A percentile compares a stretch with the other conserved stretches of the same genome.
These are phyloP conservation scores for Myzus persicae DNA, from an alignment of 1,140 invertebrate species.

Conservation along the genomic window DNA sequence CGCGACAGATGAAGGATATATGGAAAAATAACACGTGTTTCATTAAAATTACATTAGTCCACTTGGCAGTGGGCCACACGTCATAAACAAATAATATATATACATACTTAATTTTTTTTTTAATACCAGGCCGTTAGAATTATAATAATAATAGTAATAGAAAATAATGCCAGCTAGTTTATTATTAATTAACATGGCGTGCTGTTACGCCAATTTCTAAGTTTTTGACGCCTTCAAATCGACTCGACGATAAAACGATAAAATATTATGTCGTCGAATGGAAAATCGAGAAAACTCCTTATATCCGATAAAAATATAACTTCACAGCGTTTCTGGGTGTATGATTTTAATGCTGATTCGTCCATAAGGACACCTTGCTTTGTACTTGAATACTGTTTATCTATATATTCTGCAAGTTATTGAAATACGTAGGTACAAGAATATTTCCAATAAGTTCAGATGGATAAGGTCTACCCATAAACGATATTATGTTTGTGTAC, in stretches of 20 bases:
- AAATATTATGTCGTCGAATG: neutral
- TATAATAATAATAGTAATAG: conserved; percentile 7
- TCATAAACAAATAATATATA: conserved; percentile 20
- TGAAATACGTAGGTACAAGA: neutral
- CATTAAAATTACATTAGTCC: conserved; percentile 57
- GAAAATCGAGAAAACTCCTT: neutral
- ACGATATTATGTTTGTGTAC: neutral
- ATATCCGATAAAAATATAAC: neutral
- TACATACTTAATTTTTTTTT: conserved; percentile 16
- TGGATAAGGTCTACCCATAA: neutral
- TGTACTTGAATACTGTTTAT: neutral
- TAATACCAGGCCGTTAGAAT: neutral
- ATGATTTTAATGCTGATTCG: neutral
- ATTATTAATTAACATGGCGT: neutral
- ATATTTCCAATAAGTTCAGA: neutral
- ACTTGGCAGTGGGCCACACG: conserved; percentile 38
- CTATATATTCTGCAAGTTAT: neutral
- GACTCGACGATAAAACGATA: neutral
- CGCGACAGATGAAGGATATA: conserved; percentile 22
- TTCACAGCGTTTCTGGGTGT: neutral
- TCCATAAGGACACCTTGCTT: neutral
- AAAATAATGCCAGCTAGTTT: neutral
- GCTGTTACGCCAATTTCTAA: neutral
- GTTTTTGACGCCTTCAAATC: neutral
- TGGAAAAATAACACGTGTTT: conserved; percentile 49